These are phyloP conservation scores for Anguilla pacifica DNA, from an alignment of 2,797 vertebrate genomes.

Conservation along the genomic window DNA sequence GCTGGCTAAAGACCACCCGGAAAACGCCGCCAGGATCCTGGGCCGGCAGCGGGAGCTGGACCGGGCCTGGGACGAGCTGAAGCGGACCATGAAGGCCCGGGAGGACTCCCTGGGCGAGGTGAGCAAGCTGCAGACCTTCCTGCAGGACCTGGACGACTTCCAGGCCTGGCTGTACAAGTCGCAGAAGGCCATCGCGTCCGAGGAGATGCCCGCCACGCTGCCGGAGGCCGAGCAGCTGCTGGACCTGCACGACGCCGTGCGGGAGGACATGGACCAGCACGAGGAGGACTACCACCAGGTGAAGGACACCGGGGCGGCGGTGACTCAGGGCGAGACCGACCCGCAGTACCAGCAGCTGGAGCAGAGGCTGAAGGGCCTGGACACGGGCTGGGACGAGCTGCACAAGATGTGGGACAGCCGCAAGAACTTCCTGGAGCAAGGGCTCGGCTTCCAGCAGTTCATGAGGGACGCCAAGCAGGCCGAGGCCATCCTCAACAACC, in stretches of 20 bases:
- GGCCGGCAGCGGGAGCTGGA: slow-evolving; percentile 66
- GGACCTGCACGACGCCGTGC: slow-evolving; percentile 76
- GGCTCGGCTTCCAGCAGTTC: slow-evolving; percentile 89
- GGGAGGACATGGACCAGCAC: slow-evolving; percentile 77
- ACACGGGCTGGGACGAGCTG: slow-evolving; percentile 85
- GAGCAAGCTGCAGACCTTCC: slow-evolving; percentile 91
- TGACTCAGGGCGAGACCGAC: slow-evolving; percentile 81
- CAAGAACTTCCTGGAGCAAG: slow-evolving; percentile 81
- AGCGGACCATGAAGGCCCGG: slow-evolving; percentile 76
- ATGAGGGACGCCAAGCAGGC: slow-evolving; percentile 88
- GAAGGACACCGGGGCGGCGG: slow-evolving; percentile 74
- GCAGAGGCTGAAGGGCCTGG: slow-evolving; percentile 82
- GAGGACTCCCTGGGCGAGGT: slow-evolving; percentile 89
- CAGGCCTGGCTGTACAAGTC: slow-evolving; percentile 90
- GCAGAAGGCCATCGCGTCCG: slow-evolving; percentile 88
- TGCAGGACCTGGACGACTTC: slow-evolving; percentile 93
- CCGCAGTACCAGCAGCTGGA: slow-evolving; percentile 87
- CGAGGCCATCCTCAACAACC: slow-evolving; percentile 88
- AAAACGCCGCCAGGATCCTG: slow-evolving; percentile 75
- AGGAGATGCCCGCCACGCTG: slow-evolving; percentile 82
- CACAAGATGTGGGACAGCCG: slow-evolving; percentile 88
- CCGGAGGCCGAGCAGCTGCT: slow-evolving; percentile 85
- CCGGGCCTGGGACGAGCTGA: slow-evolving; percentile 81
- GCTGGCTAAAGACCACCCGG: slow-evolving; percentile 80
- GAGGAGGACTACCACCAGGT: slow-evolving; percentile 74